These are phyloP conservation scores for Sebastes reedi DNA, from an alignment of 2,797 vertebrate genomes.

Conservation along the genomic window DNA sequence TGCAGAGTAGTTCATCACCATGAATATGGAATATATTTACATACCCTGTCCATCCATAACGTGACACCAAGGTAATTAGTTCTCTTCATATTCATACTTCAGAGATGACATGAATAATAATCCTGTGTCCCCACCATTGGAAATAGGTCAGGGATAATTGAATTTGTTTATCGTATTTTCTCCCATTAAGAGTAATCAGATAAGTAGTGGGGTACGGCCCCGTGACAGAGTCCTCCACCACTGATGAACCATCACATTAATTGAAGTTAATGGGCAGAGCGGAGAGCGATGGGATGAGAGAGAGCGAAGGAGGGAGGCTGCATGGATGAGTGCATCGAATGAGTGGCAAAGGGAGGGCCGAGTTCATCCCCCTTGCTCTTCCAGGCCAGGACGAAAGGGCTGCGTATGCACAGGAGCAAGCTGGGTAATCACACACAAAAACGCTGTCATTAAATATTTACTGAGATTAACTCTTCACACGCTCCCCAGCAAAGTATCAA, in stretches of 20 bases:
- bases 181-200: conserved; percentile 80
- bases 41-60: conserved; percentile 68
- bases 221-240: conserved; percentile 77
- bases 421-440: conserved; percentile 58
- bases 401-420: conserved; percentile 30
- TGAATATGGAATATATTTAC: conserved; percentile 72
- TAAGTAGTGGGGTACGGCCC: conserved; percentile 69
- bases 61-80: conserved; percentile 78
- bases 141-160: conserved; percentile 85
- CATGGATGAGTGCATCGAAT: conserved; percentile 66
- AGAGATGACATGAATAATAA: conserved; percentile 78
- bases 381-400: conserved; percentile 11
- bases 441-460: conserved; percentile 59
- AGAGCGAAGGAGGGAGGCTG: conserved; percentile 51
- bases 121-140: conserved; percentile 59
- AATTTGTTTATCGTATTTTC: conserved; percentile 83
- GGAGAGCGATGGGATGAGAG: conserved; percentile 47
- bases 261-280: conserved; percentile 83
- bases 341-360: conserved; percentile 50
- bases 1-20: conserved; percentile 69
- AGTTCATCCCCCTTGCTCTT: conserved; percentile 45
- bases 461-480: conserved; percentile 42
- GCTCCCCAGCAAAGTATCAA: conserved; percentile 11
- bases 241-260: conserved; percentile 82
- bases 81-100: conserved; percentile 75